Percentiles rank a stretch among this genome's conserved stretches.
Conservation (phyloP, 53 echinoderm and acorn worm species). For the Antedon mediterranea region DNA sequence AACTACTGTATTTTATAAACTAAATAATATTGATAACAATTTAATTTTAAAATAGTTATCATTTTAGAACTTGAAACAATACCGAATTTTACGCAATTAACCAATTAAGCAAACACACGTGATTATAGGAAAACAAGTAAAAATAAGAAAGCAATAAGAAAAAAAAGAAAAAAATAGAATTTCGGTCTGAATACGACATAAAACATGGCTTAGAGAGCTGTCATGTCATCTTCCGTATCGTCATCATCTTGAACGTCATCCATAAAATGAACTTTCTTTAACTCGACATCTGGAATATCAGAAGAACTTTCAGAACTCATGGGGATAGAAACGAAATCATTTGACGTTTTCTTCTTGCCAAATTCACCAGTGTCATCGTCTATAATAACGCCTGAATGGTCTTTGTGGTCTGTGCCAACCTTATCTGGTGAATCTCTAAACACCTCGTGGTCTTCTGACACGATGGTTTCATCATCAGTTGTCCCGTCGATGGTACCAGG, state of each 20-base stretch:
- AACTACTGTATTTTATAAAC: no score
- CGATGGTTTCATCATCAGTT: neutral
- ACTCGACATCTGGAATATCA: neutral
- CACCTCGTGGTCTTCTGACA: neutral
- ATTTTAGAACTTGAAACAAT: no score
- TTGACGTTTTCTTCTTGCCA: neutral
- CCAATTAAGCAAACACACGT: no score
- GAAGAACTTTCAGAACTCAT: neutral
- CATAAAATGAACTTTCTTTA: neutral
- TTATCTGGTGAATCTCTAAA: neutral
- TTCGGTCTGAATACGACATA: no score
- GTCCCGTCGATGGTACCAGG: neutral
- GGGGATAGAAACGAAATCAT: neutral
- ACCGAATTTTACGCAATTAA: no score
- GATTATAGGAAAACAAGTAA: no score
- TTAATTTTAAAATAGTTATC: no score
- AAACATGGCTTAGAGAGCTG: neutral
- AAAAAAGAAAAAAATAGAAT: no score
- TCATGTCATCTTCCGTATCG: no score
- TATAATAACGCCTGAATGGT: no score
- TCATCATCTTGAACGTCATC: neutral
- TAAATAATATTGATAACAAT: no score
- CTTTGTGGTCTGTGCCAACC: neutral
- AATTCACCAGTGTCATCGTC: neutral
- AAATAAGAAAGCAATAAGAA: no score